Percentiles rank a stretch among this genome's conserved stretches.
Conservation (phyloP, 2,797 vertebrate genomes). For the Pseudochromis fuscus region DNA sequence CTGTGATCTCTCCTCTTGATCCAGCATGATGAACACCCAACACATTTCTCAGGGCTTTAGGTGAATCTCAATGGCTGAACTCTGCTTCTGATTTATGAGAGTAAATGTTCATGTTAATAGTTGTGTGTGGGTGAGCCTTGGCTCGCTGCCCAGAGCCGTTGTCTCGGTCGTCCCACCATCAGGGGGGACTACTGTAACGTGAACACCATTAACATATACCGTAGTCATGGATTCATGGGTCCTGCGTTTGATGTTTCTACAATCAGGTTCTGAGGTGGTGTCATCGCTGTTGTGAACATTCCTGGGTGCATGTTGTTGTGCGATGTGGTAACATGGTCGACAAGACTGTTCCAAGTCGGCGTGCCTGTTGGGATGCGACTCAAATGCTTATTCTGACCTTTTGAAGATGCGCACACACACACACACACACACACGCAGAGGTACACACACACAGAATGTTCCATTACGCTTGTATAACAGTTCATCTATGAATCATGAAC, state of each 20-base stretch:
- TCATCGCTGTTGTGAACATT: background rate
- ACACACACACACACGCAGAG: constrained; percentile 30
- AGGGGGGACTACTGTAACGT: background rate
- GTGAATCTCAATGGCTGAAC: constrained; percentile 5
- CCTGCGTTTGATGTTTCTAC: constrained; percentile 9
- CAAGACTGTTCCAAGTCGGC: constrained; percentile 41
- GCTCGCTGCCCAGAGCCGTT: constrained; percentile 33
- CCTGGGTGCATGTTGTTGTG: constrained; percentile 12
- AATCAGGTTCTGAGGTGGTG: no score
- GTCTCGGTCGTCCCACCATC: constrained; percentile 31
- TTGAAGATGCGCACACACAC: constrained; percentile 32
- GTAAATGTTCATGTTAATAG: constrained; percentile 33
- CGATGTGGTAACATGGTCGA: constrained; percentile 20
- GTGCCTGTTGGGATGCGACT: constrained; percentile 38
- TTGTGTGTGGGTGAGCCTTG: constrained; percentile 33
- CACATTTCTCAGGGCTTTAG: constrained; percentile 8
- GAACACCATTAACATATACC: constrained; percentile 1
- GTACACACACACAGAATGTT: constrained; percentile 16
- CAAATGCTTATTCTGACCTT: constrained; percentile 68
- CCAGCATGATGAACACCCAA: background rate
- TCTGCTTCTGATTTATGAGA: constrained; percentile 45
- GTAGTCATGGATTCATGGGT: background rate
- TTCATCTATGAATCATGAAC: constrained; percentile 77
- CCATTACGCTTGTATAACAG: constrained; percentile 65
- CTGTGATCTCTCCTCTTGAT: constrained; percentile 20